A percentile compares a stretch with the other conserved stretches of the same genome.
These are phyloP conservation scores for Maniola hyperantus DNA, from an alignment of 2,888 invertebrate species.

Conservation along the genomic window DNA sequence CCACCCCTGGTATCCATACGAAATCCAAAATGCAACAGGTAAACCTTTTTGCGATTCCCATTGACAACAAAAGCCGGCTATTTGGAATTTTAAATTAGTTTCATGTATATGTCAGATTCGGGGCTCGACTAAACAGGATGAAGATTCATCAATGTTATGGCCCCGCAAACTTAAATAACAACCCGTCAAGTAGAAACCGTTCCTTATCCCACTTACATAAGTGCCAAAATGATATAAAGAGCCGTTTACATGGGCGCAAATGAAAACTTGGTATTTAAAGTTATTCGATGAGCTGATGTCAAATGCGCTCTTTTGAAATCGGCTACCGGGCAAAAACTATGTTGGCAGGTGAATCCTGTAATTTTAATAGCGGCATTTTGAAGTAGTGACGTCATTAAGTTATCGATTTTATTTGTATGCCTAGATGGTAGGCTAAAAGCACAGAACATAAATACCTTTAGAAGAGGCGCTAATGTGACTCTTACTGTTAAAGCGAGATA, in stretches of 20 bases:
- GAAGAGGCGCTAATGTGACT: too few relatives aligned
- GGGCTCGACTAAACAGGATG: slow-evolving; percentile 66
- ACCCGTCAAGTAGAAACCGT: slow-evolving; percentile 16
- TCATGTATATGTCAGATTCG: slow-evolving; percentile 72
- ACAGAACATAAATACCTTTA: too few relatives aligned
- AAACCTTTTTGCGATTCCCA: slow-evolving; percentile 53
- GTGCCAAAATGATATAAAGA: slow-evolving; percentile 28
- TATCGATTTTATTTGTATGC: slow-evolving; percentile 42
- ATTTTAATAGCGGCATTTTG: slow-evolving; percentile 63
- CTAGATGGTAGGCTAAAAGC: not conserved
- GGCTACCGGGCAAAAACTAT: slow-evolving; percentile 64
- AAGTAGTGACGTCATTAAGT: slow-evolving; percentile 48
- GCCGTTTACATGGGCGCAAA: slow-evolving; percentile 28
- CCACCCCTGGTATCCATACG: slow-evolving; percentile 44
- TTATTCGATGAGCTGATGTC: slow-evolving; percentile 73
- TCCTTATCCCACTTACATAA: slow-evolving; percentile 28
- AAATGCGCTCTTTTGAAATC: slow-evolving; percentile 62
- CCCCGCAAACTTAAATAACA: slow-evolving; percentile 45
- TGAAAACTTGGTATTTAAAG: slow-evolving; percentile 37
- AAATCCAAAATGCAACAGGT: slow-evolving; percentile 64
- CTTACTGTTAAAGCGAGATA: too few relatives aligned
- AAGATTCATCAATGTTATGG: slow-evolving; percentile 73
- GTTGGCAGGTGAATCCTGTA: slow-evolving; percentile 77
- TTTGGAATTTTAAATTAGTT: slow-evolving; percentile 76
- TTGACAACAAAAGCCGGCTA: slow-evolving; percentile 68